Evolutionary conservation across 2,797 vertebrate genomes (phyloP), one percentile per base, ranked within the genome.

Genomic region (Bucorvus abyssinicus): DNA sequence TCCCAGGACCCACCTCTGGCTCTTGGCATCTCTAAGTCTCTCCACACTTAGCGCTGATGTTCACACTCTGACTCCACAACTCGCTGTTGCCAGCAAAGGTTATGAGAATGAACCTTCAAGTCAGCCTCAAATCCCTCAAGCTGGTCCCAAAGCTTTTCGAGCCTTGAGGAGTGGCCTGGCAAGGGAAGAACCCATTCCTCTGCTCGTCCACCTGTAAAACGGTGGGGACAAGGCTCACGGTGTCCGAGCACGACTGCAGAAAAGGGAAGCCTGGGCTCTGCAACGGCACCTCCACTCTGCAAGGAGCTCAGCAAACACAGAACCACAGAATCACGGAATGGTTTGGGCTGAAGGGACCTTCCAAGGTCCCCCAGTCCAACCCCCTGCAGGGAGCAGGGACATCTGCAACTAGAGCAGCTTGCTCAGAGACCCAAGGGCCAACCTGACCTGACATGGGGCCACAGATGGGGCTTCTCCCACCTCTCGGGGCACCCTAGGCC

Each of bases 1-100:
- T 32, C 1, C 0, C 1, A 0, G 44, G 50, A 67, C 24, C 36
- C 0, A 50, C 2, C 57, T 61, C 65, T 18, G 57, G 30, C 42
- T 82, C 30, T 61, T 4, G 17, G 60, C n/a, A 47, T 30, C n/a
- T 53, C 70, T 24, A 74, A 38, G 2, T 36, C 6, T 47, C 24
- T 52, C 74, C 12, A 38, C 36, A n/a, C 30, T 64, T 14, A 4
- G 23, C 12, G 17, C 44, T 7, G 21, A 45, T 0, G n/a, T 3
- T 30, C 22, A 4, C 10, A 29, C 64, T 7, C 24, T 3, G 65
- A 61, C 34, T 10, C 34, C 52, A 60, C 36, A 79, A 30, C 59
- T 53, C 30, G 45, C 53, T 34, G 19, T n/a, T 15, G 34, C 20
- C 32, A 57, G 34, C n/a, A 23, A 23, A 59, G 22, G 57, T 36